phyloP scores from a whole-genome alignment of 1,140 invertebrate species.

The Portunus trituberculatus region DNA sequence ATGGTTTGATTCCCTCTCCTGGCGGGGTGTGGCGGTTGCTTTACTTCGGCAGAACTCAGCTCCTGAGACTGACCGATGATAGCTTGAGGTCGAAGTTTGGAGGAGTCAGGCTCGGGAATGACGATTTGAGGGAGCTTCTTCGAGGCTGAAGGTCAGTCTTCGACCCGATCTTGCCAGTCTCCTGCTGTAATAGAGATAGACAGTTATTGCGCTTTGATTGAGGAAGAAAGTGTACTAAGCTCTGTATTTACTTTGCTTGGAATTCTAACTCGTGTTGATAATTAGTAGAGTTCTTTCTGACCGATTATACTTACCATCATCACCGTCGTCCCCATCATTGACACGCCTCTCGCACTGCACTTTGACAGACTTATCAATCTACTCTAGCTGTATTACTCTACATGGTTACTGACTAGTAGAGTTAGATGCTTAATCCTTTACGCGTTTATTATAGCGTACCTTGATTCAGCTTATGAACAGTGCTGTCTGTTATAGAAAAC shows the following conservation, averaged over 20 bases:
- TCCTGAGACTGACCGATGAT: neutral
- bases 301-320: neutral
- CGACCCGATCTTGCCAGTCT: conserved; percentile 34
- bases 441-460: too few species aligned
- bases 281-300: neutral
- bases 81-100: conserved; percentile 14
- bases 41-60: neutral
- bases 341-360: too few species aligned
- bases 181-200: neutral
- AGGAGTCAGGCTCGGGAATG: conserved; percentile 33
- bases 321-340: too few species aligned
- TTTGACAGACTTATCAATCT: too few species aligned
- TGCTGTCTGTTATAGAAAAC: too few species aligned
- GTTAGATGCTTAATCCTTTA: too few species aligned
- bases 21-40: neutral
- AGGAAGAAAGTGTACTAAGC: neutral
- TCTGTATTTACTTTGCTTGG: too few species aligned
- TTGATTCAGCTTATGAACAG: too few species aligned
- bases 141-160: conserved; percentile 53
- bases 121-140: conserved; percentile 44
- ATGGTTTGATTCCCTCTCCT: neutral
- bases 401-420: too few species aligned
- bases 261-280: neutral
- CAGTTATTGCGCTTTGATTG: too few species aligned
- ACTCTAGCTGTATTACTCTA: too few species aligned